Conservation (phyloP, 2,797 vertebrate genomes). For the Brachyalestes nurse region DNA sequence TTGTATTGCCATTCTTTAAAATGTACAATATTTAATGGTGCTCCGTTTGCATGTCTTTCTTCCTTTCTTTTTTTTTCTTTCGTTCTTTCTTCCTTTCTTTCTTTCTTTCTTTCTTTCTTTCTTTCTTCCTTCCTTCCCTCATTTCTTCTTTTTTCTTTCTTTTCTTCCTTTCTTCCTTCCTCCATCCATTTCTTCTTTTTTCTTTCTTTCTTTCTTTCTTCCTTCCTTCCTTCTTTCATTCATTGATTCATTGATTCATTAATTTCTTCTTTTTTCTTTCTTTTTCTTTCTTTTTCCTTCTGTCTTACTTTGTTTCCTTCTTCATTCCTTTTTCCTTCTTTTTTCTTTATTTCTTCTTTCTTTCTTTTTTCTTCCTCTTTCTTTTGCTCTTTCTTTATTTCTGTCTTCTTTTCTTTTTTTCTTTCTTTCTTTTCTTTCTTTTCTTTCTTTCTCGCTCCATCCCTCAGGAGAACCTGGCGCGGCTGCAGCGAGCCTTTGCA, state of each 20-base stretch:
- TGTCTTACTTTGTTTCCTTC: no score
- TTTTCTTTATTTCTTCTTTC: not conserved
- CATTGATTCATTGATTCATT: no score
- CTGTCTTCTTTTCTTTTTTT: no score
- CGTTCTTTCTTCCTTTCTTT: not conserved
- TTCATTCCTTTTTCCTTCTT: not conserved
- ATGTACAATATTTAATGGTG: no score
- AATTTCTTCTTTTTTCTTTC: not conserved
- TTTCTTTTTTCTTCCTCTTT: not conserved
- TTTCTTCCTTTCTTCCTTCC: no score
- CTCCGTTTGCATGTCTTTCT: no score
- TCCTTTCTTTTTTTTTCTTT: not conserved
- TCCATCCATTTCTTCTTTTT: not conserved
- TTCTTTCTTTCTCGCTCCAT: not conserved
- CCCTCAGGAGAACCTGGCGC: constrained; percentile 93
- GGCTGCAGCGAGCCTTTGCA: constrained; percentile 97
- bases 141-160: no score
- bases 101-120: not conserved
- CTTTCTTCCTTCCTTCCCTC: not conserved
- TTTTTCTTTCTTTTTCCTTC: not conserved
- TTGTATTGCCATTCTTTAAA: no score
- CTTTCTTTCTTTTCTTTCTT: no score
- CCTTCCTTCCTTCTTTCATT: not conserved
- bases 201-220: not conserved
- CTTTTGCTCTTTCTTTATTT: not conserved